Base-by-base conservation (phyloP, 2,113 vertebrate genomes). In the Ceyx margarethae region DNA sequence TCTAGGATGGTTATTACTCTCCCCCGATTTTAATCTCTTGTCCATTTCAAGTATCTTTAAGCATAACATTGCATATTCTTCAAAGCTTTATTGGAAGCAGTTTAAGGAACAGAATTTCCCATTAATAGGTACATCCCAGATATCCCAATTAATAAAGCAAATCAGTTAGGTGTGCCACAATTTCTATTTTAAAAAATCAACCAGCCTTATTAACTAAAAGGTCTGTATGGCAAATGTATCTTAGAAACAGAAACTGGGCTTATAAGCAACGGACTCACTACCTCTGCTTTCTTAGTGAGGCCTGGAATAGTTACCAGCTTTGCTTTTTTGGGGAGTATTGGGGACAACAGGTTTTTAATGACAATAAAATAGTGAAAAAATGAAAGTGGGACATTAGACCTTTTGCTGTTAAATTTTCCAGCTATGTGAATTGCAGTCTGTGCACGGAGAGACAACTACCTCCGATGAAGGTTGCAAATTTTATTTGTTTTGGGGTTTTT, bases 361-460 rank as follows among this genome's bases (percentile, higher is more conserved):
- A 71, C 65, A 67, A 65, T 31, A 65, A 29, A 64, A 29, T 11
- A 35, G 11, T 12, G 29, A 37, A 81, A 67, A 83, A 80, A 21
- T 1, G 1, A 5, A 78, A 75, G 4, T 23, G 14, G 35, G 15
- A 53, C n/a, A 18, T 25, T 58, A 58, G 21, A 50, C 9, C 14
- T 93, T 84, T 61, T 31, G 25, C 29, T 71, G 4, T 46, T 77
- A 18, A 15, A 71, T 58, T 50, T 62, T 62, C 28, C 23, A 76
- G 42, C 28, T 37, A 9, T 6, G 5, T 43, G 29, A 91, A 33
- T 2, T n/a, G 28, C 9, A 23, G 11, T 45, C 60, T 58, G 42
- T 54, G 42, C 43, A n/a, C 0, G 0, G 6, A 33, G 33, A 78
- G 25, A 79, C 15, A 61, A 6, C 0, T 3, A n/a, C 12, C 53